Conservation (phyloP, 2,797 vertebrate genomes). For the Lacerta viridis region DNA sequence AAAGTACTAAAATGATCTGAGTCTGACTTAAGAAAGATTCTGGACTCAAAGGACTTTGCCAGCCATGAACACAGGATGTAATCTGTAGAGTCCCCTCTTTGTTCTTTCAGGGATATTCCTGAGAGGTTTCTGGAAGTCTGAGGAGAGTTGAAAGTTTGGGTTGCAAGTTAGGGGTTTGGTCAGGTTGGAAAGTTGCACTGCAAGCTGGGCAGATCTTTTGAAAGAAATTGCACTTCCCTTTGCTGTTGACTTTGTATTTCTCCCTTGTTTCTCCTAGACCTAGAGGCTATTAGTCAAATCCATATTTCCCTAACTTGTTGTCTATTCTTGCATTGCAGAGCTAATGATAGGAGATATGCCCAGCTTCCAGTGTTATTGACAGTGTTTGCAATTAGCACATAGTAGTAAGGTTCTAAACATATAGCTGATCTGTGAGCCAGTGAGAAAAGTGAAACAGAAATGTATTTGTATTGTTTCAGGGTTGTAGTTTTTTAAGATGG, state of each 20-base stretch:
- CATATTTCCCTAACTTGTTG: no score
- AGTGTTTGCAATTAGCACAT: not conserved
- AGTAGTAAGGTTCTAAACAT: fast-evolving
- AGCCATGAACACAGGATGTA: not conserved
- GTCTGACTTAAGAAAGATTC: not conserved
- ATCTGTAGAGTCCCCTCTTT: not conserved
- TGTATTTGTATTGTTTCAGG: not conserved
- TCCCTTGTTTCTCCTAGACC: not conserved
- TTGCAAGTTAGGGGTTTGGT: not conserved
- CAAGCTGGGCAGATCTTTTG: not conserved
- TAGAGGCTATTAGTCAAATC: not conserved
- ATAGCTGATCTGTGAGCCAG: not conserved
- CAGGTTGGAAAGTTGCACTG: not conserved
- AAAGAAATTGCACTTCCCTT: not conserved
- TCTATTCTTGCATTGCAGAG: not conserved
- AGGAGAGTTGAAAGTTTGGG: not conserved
- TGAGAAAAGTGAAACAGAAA: not conserved
- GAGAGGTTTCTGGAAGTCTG: not conserved
- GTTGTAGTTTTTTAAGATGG: not conserved
- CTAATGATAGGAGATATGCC: not conserved
- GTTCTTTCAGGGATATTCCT: not conserved
- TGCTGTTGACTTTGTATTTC: not conserved
- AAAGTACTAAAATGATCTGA: not conserved
- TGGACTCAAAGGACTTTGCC: not conserved
- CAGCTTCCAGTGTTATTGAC: not conserved